Conservation (phyloP, 2,797 vertebrate species). For the Gymnoscopelus microlampas region DNA sequence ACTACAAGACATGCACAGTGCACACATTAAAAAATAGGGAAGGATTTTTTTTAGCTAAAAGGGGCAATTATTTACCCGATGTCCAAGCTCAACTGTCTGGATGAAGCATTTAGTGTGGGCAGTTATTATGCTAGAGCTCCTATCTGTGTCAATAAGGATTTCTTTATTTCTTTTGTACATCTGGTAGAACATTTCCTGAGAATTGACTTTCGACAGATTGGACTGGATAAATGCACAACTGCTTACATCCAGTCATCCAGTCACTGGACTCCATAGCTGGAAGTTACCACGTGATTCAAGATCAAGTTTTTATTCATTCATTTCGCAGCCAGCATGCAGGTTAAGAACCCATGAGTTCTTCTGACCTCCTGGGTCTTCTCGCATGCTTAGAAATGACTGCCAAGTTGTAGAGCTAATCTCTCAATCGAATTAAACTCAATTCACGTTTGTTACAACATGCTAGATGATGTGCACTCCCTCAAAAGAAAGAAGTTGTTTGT, state of each 20-base stretch:
- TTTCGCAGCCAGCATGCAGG: conserved; percentile 38
- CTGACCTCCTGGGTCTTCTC: conserved; percentile 27
- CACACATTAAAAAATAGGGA: neutral
- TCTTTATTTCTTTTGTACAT: conserved; percentile 7
- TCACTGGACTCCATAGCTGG: neutral
- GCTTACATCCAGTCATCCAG: neutral
- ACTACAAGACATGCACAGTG: neutral
- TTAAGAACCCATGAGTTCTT: neutral
- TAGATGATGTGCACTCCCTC: conserved; percentile 9
- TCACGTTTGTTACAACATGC: conserved; percentile 32
- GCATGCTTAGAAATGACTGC: conserved; percentile 27
- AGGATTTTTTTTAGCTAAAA: neutral
- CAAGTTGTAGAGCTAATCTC: conserved; percentile 28
- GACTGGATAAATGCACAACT: neutral
- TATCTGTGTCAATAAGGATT: conserved; percentile 2
- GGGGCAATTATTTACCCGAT: neutral
- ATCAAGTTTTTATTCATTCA: conserved; percentile 27
- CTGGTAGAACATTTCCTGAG: conserved; percentile 9
- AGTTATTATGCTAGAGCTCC: neutral
- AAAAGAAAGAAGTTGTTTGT: conserved; percentile 29
- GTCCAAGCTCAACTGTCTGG: conserved; percentile 2
- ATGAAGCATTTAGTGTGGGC: neutral
- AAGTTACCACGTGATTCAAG: neutral
- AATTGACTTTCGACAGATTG: conserved; percentile 2
- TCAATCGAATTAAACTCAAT: conserved; percentile 23